Conservation (phyloP, 2,888 invertebrate genomes). For the Sialis lutaria region DNA sequence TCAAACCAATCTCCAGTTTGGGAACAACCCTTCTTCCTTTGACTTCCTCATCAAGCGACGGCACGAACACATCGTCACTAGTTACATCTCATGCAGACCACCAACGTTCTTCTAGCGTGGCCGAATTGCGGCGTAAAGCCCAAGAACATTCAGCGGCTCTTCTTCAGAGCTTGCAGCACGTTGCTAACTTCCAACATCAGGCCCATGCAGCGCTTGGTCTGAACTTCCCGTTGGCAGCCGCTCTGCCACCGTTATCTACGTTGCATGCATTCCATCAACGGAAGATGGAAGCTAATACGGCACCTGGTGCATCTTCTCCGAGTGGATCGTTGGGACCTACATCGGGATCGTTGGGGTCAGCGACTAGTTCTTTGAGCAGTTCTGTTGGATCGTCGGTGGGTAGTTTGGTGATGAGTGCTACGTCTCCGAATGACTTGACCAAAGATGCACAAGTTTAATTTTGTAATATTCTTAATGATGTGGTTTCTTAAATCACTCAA, state of each 20-base stretch:
- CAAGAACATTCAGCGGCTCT: slow-evolving; percentile 89
- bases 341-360: not conserved
- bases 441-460: no score
- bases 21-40: slow-evolving; percentile 18
- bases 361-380: not conserved
- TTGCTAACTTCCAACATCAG: slow-evolving; percentile 41
- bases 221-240: slow-evolving; percentile 24
- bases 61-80: slow-evolving; percentile 22
- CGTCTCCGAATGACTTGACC: slow-evolving; percentile 1
- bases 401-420: not conserved
- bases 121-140: slow-evolving; percentile 80
- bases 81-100: slow-evolving; percentile 30
- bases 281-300: not conserved
- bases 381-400: not conserved
- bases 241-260: slow-evolving; percentile 13
- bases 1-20: slow-evolving; percentile 32
- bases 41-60: slow-evolving; percentile 13
- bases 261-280: not conserved
- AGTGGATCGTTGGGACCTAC: not conserved
- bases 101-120: slow-evolving; percentile 72
- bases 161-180: slow-evolving; percentile 51
- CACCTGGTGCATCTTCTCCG: not conserved
- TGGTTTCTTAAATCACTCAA: no score
- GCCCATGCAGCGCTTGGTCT: slow-evolving; percentile 31
- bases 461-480: no score